Evolutionary conservation across 1,140 invertebrate genomes (phyloP), one percentile per base, ranked within the genome.

Genomic region (Ceratina japonica): DNA sequence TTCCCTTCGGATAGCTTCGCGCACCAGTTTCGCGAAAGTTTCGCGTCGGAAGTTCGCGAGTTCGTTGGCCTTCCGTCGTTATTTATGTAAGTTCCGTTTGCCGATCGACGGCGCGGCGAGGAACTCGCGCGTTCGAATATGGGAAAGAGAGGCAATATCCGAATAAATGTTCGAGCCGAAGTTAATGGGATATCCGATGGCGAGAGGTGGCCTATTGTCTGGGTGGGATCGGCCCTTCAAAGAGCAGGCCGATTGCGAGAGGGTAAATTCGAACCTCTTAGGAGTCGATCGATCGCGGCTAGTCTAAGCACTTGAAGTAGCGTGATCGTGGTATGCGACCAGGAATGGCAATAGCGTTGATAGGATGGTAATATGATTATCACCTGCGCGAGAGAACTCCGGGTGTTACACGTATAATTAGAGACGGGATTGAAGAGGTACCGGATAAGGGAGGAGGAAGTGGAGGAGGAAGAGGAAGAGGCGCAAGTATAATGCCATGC

Each of bases 311-410:
- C 87, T 90, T 87, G 86, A 88, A 88, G 87, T 88, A 85, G 85
- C 83, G 83, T 77, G 86, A 88, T 83, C 82, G 75, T 83, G 80
- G 86, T 73, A 87, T 86, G 85, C 85, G 65, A 83, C 66, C 81
- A 88, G 89, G 87, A 90, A 90, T 89, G 89, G 88, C 89, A 89
- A 89, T 89, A 89, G 87, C 89, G 88, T 87, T 89, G 89, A 90
- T 90, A 89, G 89, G 87, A 89, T 89, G 86, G 89, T 90, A 90
- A 90, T 90, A 90, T 90, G 88, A 90, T 90, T 89, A 89, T 90
- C 89, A 89, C 89, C 87, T 89, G 88, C 81, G 82, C 84, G 86
- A 88, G 83, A 84, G 88, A 78, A 74, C 85, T 78, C 82, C 82
- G 83, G 79, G 83, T 79, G 88, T 85, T 89, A 87, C 87, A 87